Conservation (phyloP, 1,140 invertebrate species). For the Ceratitis capitata region DNA sequence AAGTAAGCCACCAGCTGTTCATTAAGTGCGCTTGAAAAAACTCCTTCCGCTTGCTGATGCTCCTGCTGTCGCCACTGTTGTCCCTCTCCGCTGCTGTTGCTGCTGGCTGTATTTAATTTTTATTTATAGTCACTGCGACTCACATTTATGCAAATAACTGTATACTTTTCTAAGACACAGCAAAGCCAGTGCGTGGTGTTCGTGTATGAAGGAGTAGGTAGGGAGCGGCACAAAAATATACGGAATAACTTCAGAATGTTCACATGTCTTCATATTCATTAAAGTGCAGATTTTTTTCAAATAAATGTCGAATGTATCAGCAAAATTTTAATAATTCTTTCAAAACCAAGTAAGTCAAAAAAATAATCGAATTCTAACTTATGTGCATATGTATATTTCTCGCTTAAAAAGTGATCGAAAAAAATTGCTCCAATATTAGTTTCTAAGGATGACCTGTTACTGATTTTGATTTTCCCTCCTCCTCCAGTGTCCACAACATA, state of each 20-base stretch:
- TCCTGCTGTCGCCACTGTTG: not conserved
- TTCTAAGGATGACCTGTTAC: no score
- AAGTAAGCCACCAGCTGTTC: not conserved
- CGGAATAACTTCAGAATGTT: not conserved
- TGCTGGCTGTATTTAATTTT: not conserved
- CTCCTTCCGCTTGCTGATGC: not conserved
- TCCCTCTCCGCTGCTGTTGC: not conserved
- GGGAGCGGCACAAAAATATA: not conserved
- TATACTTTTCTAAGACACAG: not conserved
- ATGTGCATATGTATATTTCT: no score
- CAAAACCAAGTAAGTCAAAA: no score
- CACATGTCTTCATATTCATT: not conserved
- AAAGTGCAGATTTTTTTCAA: not conserved
- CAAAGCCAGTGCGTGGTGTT: not conserved
- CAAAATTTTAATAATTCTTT: no score
- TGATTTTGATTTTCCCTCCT: no score
- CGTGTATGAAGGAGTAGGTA: no score
- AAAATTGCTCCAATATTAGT: no score
- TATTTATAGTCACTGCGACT: not conserved
- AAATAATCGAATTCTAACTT: no score
- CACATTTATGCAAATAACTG: not conserved
- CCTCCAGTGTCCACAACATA: no score
- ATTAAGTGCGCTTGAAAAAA: not conserved
- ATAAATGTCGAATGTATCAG: no score
- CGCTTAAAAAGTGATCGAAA: no score